A percentile compares a stretch with the other conserved stretches of the same genome.
Conservation (phyloP, 2,113 vertebrate species). For the Sclerurus mexicanus region DNA sequence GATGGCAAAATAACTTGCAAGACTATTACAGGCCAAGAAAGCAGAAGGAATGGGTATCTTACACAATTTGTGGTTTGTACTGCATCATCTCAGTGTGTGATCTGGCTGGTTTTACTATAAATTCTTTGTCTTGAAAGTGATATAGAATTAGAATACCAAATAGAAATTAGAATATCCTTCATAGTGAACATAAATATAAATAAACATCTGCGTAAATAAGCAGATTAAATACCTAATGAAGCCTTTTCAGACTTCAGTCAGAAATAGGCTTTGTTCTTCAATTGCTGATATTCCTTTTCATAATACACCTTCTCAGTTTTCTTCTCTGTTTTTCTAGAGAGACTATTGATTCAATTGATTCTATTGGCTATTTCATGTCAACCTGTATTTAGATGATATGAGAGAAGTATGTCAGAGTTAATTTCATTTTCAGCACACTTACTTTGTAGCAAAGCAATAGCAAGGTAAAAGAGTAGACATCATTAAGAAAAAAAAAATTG, state of each 20-base stretch:
- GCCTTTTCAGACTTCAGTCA: accelerated
- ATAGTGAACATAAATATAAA: neutral
- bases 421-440: neutral
- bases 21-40: neutral
- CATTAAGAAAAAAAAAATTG: accelerated
- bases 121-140: neutral
- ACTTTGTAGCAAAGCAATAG: neutral
- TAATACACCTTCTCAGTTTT: neutral
- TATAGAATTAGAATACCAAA: neutral
- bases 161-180: neutral
- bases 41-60: neutral
- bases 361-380: neutral
- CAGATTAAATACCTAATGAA: neutral
- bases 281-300: neutral
- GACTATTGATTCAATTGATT: neutral
- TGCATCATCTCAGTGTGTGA: neutral
- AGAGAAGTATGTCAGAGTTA: neutral
- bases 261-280: neutral
- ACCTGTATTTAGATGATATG: neutral
- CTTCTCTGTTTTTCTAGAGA: neutral
- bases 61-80: neutral
- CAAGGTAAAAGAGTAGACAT: neutral
- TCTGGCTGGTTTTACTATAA: neutral
- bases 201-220: neutral
- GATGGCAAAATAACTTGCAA: neutral